Evolutionary conservation across 2,888 invertebrate species (phyloP), one percentile per base, ranked within the genome.

Genomic region (Torymus tubicola): DNA sequence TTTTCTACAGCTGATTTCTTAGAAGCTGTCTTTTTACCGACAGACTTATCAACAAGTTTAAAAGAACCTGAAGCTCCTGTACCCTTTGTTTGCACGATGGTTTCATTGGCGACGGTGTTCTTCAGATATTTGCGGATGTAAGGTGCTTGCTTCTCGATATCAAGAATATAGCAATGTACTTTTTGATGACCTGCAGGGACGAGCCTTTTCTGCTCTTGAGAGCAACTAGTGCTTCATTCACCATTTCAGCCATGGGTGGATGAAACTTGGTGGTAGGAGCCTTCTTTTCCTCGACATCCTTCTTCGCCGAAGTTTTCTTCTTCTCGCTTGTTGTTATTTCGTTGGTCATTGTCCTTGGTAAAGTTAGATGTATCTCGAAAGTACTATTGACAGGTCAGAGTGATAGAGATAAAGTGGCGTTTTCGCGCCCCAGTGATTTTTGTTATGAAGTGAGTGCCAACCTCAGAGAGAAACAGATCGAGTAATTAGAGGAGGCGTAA

Each of bases 91-190:
- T 93, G 93, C 31, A 93, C 90, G 60, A 93, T 85, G n/a, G 88
- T 87, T 8, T 93, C 93, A 61, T 91, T 91, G 1, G 89, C 91
- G n/a, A 94, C 93, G 16, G 93, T 93, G 14, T 90, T 87, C 87
- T 93, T 94, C 82, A 94, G 85, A 84, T 92, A 93, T 80, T 93
- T 93, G 83, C 92, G 93, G 84, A 95, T 94, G 89, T 92, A 93
- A 1, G 92, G 92, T 0, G 93, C 91, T 65, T 93, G 86, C 85
- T 93, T 94, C 80, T 93, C 93, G 0, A 92, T 91, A 86, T 94
- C 94, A 8, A 93, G 91, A 80, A 93, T 93, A 91, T 94, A 94
- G 92, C 89, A 69, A 95, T 92, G 87, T 93, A 94, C 86, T 94
- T 94, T 87, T 94, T 94, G 87, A 94, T 94, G 1, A 93, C 93